Conservation (phyloP, 1,140 invertebrate genomes). For the Trachelipus rathkii region DNA sequence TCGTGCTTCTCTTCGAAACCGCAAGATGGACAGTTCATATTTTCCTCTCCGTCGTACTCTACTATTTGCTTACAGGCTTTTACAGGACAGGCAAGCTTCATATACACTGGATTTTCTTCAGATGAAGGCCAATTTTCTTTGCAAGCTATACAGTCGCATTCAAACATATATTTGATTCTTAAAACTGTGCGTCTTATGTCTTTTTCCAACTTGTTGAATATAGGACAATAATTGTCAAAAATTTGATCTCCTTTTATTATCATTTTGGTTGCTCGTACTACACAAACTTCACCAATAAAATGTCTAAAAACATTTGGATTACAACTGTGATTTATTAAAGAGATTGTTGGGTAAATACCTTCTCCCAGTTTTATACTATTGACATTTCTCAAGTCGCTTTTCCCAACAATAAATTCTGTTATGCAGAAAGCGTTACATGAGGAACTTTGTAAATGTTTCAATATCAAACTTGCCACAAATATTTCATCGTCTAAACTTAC, state of each 20-base stretch:
- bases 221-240: slow-evolving; percentile 61
- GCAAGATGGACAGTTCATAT: too few species aligned
- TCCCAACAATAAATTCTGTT: too few species aligned
- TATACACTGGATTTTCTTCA: too few species aligned
- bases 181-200: slow-evolving; percentile 48
- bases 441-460: slow-evolving; percentile 58
- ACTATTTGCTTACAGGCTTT: too few species aligned
- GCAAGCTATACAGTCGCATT: slow-evolving; percentile 58
- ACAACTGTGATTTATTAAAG: slow-evolving; percentile 62
- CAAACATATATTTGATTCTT: slow-evolving; percentile 58
- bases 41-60: too few species aligned
- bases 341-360: slow-evolving; percentile 60
- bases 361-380: too few species aligned
- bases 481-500: slow-evolving; percentile 46
- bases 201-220: slow-evolving; percentile 52
- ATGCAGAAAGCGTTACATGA: slow-evolving; percentile 64
- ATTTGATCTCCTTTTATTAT: slow-evolving; percentile 57
- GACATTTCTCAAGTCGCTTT: too few species aligned
- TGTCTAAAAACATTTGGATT: slow-evolving; percentile 59
- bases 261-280: slow-evolving; percentile 55
- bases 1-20: too few species aligned
- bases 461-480: slow-evolving; percentile 50
- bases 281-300: slow-evolving; percentile 51
- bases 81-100: too few species aligned
- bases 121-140: slow-evolving; percentile 56